Percentiles rank a stretch among this genome's conserved stretches.
Conservation (phyloP, 2,113 vertebrate genomes). For the Myxocyprinus asiaticus region DNA sequence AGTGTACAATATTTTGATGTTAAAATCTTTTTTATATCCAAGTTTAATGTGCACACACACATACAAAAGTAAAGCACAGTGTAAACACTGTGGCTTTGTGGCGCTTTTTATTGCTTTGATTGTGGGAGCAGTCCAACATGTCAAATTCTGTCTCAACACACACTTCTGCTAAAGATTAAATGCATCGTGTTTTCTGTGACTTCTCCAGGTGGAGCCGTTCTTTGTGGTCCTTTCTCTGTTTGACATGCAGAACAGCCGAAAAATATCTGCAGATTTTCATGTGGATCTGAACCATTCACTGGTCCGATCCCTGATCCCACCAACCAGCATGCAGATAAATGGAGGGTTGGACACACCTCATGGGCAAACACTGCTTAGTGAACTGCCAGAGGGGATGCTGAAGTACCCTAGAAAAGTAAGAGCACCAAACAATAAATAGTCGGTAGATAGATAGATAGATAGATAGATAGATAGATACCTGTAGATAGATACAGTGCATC, state of each 20-base stretch:
- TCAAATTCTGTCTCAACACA: background rate
- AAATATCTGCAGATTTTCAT: conserved; percentile 96
- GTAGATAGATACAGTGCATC: too few relatives aligned
- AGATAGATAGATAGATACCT: too few relatives aligned
- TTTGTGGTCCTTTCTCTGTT: conserved; percentile 93
- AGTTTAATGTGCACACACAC: too few relatives aligned
- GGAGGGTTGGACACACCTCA: conserved; percentile 60
- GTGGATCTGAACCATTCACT: conserved; percentile 91
- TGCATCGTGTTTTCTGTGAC: background rate
- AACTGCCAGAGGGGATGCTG: conserved; percentile 77
- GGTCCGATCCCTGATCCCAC: conserved; percentile 85
- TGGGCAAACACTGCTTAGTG: conserved; percentile 63
- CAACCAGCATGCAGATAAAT: conserved; percentile 60
- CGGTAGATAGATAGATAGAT: background rate
- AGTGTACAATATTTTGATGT: too few relatives aligned
- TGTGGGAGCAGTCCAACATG: background rate
- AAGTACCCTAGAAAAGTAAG: conserved; percentile 87
- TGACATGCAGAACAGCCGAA: conserved; percentile 89
- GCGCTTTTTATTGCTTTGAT: background rate
- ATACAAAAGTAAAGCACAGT: too few relatives aligned
- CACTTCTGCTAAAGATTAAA: background rate
- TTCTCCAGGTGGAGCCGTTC: conserved; percentile 91
- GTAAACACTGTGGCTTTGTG: too few relatives aligned
- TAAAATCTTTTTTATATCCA: too few relatives aligned
- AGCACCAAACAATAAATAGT: too few relatives aligned